A percentile compares a stretch with the other conserved stretches of the same genome.
phyloP scores from a whole-genome alignment of 2,888 invertebrate genomes.

The Galeruca laticollis region DNA sequence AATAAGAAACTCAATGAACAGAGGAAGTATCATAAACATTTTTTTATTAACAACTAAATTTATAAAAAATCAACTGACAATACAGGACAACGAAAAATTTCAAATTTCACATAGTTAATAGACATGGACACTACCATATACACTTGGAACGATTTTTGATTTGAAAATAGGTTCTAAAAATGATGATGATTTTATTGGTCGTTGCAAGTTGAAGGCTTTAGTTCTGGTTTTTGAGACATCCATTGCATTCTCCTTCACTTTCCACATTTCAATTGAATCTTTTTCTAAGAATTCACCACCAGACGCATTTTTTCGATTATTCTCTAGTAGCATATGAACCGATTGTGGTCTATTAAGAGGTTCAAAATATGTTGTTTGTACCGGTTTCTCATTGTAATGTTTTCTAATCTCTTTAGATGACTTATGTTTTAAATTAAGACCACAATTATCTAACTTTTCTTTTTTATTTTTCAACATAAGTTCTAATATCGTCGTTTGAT shows the following conservation, averaged over 20 bases:
- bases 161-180: neutral
- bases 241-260: neutral
- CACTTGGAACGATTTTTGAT: neutral
- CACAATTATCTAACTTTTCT: neutral
- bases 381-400: neutral
- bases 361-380: neutral
- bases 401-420: neutral
- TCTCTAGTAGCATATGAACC: too few species aligned
- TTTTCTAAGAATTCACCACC: too few species aligned
- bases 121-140: too few species aligned
- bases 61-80: too few species aligned
- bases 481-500: neutral
- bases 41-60: too few species aligned
- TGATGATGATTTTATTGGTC: neutral
- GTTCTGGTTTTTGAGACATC: neutral
- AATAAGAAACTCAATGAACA: too few species aligned
- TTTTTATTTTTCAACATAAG: neutral
- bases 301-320: neutral
- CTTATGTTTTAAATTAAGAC: neutral
- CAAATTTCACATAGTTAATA: too few species aligned
- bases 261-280: neutral
- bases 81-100: too few species aligned
- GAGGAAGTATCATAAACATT: too few species aligned
- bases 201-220: neutral
- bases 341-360: neutral